phyloP scores from a whole-genome alignment of 2,888 invertebrate genomes.

The Lucinisca nassula region DNA sequence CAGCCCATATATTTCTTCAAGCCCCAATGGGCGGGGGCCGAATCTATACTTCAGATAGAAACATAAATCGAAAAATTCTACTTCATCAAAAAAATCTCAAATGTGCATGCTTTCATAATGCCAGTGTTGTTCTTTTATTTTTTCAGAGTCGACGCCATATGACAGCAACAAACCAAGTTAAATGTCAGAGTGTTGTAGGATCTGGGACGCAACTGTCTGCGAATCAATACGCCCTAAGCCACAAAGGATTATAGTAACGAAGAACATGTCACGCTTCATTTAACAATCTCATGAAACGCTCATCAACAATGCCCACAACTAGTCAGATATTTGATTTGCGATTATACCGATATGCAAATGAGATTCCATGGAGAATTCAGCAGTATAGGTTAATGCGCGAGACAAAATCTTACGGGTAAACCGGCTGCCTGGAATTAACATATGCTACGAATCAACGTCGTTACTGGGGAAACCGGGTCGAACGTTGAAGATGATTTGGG shows the following conservation, averaged over 20 bases:
- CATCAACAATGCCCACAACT: neutral
- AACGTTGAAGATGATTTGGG: too few species aligned
- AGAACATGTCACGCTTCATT: slow-evolving; percentile 5
- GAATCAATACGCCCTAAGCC: neutral
- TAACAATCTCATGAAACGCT: slow-evolving; percentile 13
- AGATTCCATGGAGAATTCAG: neutral
- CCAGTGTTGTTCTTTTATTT: neutral
- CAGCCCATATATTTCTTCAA: too few species aligned
- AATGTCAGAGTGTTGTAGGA: neutral
- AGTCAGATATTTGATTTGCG: slow-evolving; percentile 14
- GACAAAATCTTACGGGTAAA: slow-evolving; percentile 1
- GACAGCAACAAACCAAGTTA: neutral
- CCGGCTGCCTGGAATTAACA: neutral
- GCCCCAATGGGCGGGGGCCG: too few species aligned
- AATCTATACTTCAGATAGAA: too few species aligned
- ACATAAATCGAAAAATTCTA: too few species aligned
- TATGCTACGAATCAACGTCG: neutral
- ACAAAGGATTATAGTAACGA: slow-evolving; percentile 10
- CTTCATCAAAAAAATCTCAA: too few species aligned
- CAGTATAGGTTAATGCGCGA: neutral
- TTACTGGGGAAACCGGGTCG: too few species aligned
- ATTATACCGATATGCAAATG: slow-evolving; percentile 12
- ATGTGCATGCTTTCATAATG: too few species aligned
- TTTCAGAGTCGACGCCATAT: neutral
- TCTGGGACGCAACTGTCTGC: neutral